Conservation (phyloP, 2,113 vertebrate genomes). For the Thunnus thynnus region DNA sequence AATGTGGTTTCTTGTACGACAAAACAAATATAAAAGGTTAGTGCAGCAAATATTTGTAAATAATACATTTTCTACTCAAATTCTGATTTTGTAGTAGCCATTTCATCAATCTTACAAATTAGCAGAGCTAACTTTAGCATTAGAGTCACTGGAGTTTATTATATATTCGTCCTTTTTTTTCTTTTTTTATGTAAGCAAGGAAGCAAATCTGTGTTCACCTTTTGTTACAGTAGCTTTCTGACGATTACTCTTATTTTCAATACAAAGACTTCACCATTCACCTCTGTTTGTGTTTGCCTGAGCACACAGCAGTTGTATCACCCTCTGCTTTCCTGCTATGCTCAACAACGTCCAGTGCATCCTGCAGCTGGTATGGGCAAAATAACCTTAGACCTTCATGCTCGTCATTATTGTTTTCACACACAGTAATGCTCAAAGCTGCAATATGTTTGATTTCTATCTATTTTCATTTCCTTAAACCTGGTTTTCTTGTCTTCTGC, state of each 20-base stretch:
- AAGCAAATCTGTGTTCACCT: not conserved
- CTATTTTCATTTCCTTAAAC: constrained; percentile 49
- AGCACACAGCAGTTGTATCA: not conserved
- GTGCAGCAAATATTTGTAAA: not conserved
- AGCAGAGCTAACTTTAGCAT: not conserved
- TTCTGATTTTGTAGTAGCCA: too few species aligned
- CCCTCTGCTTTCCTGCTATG: not conserved
- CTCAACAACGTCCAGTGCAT: not conserved
- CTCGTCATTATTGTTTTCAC: constrained; percentile 17
- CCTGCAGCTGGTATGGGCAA: not conserved
- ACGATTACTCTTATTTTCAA: not conserved
- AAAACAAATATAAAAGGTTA: too few species aligned
- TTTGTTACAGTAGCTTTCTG: not conserved
- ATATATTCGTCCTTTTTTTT: not conserved
- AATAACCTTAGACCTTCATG: not conserved
- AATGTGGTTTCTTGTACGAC: not conserved
- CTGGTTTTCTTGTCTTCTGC: not conserved
- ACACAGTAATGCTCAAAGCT: constrained; percentile 4
- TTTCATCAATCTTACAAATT: not conserved
- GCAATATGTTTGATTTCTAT: constrained; percentile 22
- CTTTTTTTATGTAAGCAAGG: not conserved
- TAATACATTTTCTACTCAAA: not conserved
- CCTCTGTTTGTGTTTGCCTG: constrained; percentile 43
- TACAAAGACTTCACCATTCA: constrained; percentile 41
- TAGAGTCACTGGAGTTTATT: not conserved